Conservation (phyloP, 2,888 invertebrate genomes). For the Chirona hameri region DNA sequence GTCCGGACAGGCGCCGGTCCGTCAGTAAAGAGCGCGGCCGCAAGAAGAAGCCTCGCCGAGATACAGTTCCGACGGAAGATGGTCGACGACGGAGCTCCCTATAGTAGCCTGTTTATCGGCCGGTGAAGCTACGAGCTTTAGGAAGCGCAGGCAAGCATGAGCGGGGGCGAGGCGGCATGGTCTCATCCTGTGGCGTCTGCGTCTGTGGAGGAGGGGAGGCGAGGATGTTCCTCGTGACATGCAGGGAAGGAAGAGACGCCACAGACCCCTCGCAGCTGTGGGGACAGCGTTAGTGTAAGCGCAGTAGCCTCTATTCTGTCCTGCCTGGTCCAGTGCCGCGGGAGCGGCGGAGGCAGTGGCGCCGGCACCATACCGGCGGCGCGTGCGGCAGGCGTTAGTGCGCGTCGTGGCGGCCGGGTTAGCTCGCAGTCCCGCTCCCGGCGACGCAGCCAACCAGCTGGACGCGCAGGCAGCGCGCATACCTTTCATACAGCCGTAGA, state of each 20-base stretch:
- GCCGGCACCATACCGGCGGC: not conserved
- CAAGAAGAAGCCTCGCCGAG: not conserved
- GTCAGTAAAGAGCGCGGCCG: not conserved
- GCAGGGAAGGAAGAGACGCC: not conserved
- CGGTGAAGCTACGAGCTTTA: not conserved
- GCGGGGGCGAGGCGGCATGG: not conserved
- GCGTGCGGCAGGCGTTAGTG: not conserved
- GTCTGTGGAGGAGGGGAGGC: not conserved
- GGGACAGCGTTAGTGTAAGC: not conserved
- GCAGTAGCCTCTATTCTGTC: not conserved
- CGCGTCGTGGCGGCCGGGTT: not conserved
- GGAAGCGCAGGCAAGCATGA: not conserved
- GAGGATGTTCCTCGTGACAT: not conserved
- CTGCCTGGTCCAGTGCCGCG: not conserved
- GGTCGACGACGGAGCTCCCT: not conserved
- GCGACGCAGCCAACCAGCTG: not conserved
- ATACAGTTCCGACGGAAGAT: conserved; percentile 1
- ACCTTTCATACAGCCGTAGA: conserved; percentile 95
- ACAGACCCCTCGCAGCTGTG: not conserved
- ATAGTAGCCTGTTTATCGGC: not conserved
- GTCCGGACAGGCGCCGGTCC: not conserved
- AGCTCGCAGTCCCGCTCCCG: not conserved
- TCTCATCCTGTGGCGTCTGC: not conserved
- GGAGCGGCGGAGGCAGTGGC: not conserved
- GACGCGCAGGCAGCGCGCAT: conserved; percentile 45